Conservation (phyloP, 2,113 vertebrate species). For the Gracilinanus agilis region DNA sequence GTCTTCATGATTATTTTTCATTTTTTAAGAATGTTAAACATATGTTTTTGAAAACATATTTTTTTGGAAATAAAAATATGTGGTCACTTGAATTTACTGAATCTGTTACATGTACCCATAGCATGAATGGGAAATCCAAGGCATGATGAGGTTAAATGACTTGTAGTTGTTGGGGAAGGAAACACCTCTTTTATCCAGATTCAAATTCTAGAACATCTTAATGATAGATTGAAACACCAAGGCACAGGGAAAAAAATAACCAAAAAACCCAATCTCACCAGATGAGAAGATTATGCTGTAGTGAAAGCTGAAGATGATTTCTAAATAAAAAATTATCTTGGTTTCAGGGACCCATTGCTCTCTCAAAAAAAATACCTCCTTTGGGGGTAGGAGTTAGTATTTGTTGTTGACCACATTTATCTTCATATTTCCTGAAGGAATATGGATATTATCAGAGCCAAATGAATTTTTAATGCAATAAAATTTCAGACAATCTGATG, state of each 20-base stretch:
- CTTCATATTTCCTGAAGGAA: background rate
- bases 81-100: slow-evolving; percentile 28
- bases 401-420: slow-evolving; percentile 62
- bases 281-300: slow-evolving; percentile 2
- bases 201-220: slow-evolving; percentile 1
- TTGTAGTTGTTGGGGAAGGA: background rate
- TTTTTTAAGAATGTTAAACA: slow-evolving; percentile 39
- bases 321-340: slow-evolving; percentile 32
- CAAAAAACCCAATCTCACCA: background rate
- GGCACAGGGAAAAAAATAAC: background rate
- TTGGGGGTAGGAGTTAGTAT: slow-evolving; percentile 25
- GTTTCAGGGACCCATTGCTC: slow-evolving; percentile 36
- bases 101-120: slow-evolving; percentile 13
- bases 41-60: slow-evolving; percentile 46
- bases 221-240: background rate
- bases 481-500: slow-evolving; percentile 57
- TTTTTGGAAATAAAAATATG: slow-evolving; percentile 31
- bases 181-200: slow-evolving; percentile 9
- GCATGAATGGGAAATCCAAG: slow-evolving; percentile 18
- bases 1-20: slow-evolving; percentile 46
- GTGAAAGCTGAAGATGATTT: background rate
- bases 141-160: slow-evolving; percentile 27
- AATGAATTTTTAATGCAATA: slow-evolving; percentile 60
- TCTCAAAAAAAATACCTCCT: slow-evolving; percentile 41
- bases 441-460: slow-evolving; percentile 50